Percentiles rank a stretch among this genome's conserved stretches.
Conservation (phyloP, 2,888 invertebrate species). For the Bellardia pandia region DNA sequence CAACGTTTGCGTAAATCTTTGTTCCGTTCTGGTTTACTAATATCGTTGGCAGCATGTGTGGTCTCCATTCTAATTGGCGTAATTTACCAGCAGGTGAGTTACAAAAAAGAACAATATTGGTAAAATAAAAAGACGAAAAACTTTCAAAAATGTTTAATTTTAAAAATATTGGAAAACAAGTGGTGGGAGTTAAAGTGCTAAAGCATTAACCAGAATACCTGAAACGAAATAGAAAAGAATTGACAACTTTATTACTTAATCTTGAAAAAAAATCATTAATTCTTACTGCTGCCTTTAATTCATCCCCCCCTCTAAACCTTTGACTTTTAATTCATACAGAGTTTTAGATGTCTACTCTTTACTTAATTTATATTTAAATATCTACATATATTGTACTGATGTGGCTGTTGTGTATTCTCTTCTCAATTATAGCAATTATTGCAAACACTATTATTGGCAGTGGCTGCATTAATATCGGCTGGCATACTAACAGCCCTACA, state of each 20-base stretch:
- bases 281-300: too few relatives aligned
- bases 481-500: conserved; percentile 83
- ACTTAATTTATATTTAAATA: background rate
- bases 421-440: conserved; percentile 77
- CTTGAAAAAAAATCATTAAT: too few relatives aligned
- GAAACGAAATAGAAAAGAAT: too few relatives aligned
- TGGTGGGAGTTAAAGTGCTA: background rate
- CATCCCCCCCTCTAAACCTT: background rate
- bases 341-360: background rate
- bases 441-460: conserved; percentile 79
- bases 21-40: conserved; percentile 83
- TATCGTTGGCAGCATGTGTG: conserved; percentile 83
- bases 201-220: background rate
- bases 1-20: conserved; percentile 84
- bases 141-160: background rate
- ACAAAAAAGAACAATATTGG: background rate
- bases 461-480: conserved; percentile 82
- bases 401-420: conserved; percentile 41
- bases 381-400: too few relatives aligned
- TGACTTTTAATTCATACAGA: background rate
- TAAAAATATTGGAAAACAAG: background rate
- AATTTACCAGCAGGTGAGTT: conserved; percentile 81
- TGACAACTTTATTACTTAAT: too few relatives aligned
- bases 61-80: conserved; percentile 82
- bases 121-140: background rate